phyloP scores from a whole-genome alignment of 2,113 vertebrate genomes.

The Aplodontia rufa region DNA sequence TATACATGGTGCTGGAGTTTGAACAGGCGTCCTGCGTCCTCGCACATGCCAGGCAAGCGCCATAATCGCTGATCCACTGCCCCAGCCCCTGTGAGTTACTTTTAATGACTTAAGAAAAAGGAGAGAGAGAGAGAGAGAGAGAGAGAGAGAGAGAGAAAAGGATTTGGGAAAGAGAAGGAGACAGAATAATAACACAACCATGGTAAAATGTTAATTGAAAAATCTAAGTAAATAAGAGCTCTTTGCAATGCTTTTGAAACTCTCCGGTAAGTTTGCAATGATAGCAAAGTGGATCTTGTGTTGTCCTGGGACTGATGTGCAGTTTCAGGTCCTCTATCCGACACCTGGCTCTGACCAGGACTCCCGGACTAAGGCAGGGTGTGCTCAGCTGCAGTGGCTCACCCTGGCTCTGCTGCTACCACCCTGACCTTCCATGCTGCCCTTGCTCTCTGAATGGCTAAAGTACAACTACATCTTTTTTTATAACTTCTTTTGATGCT shows the following conservation, averaged over 20 bases:
- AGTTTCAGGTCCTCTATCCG: background rate
- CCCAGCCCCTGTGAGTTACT: no score
- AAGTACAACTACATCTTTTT: background rate
- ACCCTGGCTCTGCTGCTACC: background rate
- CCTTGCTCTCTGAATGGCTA: background rate
- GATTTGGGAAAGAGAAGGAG: background rate
- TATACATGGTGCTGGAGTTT: no score
- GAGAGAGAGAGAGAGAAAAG: no score
- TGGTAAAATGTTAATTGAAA: background rate
- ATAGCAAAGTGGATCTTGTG: background rate
- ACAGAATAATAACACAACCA: background rate
- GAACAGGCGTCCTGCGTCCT: no score
- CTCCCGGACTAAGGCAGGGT: background rate
- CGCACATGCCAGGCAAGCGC: no score
- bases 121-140: background rate
- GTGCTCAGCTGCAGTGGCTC: background rate
- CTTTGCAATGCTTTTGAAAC: background rate
- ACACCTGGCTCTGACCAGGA: accelerated
- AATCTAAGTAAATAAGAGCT: background rate
- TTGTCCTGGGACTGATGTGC: background rate
- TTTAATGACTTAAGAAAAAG: no score
- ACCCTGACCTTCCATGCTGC: background rate
- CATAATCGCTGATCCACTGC: no score
- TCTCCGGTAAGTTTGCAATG: background rate
- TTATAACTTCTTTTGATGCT: background rate